Evolutionary conservation across 2,888 invertebrate species (phyloP).

Genomic region (Pheosia gnoma): DNA sequence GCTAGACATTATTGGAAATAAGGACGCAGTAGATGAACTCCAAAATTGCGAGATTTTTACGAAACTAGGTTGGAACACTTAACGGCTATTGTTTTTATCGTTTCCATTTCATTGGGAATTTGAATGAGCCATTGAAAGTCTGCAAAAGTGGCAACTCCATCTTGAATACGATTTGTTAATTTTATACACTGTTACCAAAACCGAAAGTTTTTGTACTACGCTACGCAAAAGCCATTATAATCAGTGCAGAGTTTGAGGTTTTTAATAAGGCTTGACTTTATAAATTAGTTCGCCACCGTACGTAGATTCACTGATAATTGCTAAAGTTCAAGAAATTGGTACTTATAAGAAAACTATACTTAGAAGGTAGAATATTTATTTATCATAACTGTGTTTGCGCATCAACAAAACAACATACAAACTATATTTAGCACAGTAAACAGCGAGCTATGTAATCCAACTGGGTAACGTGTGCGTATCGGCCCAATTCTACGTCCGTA

Average conservation of each 20-base stretch:
- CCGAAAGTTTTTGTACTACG: background rate
- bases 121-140: background rate
- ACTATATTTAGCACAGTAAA: slow-evolving; percentile 1
- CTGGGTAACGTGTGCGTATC: background rate
- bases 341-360: no score
- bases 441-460: background rate
- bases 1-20: background rate
- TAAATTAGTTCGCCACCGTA: no score
- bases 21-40: background rate
- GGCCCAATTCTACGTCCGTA: slow-evolving; percentile 21
- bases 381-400: no score
- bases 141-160: background rate
- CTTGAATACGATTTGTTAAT: background rate
- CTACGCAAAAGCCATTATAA: background rate
- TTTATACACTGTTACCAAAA: background rate
- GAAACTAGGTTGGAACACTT: background rate
- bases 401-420: no score
- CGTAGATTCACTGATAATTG: no score
- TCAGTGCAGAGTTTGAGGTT: background rate
- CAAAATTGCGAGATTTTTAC: background rate
- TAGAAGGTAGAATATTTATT: no score
- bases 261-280: background rate
- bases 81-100: background rate
- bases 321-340: no score
- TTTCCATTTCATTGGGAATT: background rate